These are phyloP conservation scores for Oligia fasciuncula DNA, from an alignment of 2,888 invertebrate genomes.

Conservation along the genomic window DNA sequence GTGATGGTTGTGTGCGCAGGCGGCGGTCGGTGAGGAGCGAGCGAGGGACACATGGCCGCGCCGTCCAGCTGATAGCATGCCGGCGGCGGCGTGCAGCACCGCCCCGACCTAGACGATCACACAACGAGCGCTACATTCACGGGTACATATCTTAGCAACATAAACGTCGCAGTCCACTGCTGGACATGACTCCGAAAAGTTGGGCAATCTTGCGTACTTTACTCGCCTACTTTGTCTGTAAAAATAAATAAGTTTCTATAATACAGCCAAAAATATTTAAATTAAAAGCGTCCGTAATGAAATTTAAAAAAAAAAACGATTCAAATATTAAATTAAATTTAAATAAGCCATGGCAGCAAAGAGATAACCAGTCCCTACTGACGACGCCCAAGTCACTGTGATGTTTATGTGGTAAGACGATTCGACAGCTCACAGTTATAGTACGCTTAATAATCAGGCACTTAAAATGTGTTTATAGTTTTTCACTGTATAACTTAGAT, in stretches of 20 bases:
- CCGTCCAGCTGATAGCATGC: conserved; percentile 89
- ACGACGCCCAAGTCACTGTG: background rate
- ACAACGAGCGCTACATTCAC: conserved; percentile 88
- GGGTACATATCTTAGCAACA: conserved; percentile 73
- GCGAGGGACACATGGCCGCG: conserved; percentile 85
- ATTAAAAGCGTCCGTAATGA: too few species aligned
- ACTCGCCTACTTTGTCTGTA: background rate
- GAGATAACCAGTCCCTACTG: too few species aligned
- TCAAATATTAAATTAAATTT: too few species aligned
- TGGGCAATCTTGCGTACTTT: background rate
- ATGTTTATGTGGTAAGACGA: conserved; percentile 14
- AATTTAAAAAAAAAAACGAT: too few species aligned
- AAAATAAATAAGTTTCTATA: background rate
- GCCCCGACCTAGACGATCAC: conserved; percentile 88
- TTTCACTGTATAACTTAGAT: background rate
- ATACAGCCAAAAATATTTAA: background rate
- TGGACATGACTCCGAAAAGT: background rate
- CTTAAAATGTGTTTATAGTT: background rate
- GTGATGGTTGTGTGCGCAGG: conserved; percentile 74
- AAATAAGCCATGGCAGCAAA: too few species aligned
- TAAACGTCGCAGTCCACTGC: conserved; percentile 11
- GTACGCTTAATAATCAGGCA: background rate
- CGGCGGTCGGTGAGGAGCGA: conserved; percentile 85
- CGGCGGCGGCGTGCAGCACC: conserved; percentile 89
- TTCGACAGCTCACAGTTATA: background rate